These are phyloP conservation scores for Dicyrtoma fusca DNA, from an alignment of 2,888 invertebrate genomes.

Conservation along the genomic window DNA sequence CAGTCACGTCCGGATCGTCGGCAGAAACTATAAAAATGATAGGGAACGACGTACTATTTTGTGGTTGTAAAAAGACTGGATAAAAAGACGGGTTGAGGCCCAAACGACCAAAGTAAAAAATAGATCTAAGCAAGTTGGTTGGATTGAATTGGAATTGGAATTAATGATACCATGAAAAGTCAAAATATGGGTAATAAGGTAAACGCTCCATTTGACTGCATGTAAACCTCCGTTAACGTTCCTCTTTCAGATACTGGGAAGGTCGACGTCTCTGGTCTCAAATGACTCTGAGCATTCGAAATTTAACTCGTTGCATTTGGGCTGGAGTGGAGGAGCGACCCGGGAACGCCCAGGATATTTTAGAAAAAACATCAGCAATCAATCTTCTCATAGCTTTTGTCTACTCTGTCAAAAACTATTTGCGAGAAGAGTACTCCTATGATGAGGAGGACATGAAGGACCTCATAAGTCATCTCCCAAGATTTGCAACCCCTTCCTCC, in stretches of 20 bases:
- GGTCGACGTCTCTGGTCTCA: constrained; percentile 47
- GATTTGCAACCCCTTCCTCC: constrained; percentile 50
- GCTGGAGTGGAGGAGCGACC: constrained; percentile 45
- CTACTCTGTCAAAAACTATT: constrained; percentile 46
- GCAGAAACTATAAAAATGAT: too few species aligned
- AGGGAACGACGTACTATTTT: too few species aligned
- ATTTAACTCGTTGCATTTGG: constrained; percentile 48
- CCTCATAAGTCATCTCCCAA: constrained; percentile 48
- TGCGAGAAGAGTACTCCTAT: constrained; percentile 50
- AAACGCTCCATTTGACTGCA: too few species aligned
- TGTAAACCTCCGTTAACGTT: too few species aligned
- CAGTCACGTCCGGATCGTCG: too few species aligned
- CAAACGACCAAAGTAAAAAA: too few species aligned
- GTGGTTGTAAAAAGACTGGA: too few species aligned
- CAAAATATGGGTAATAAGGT: too few species aligned
- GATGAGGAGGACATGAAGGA: constrained; percentile 49
- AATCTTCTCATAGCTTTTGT: constrained; percentile 49
- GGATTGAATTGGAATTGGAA: too few species aligned
- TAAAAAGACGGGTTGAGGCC: too few species aligned
- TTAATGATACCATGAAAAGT: too few species aligned
- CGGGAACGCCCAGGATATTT: constrained; percentile 36
- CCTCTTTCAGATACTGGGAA: constrained; percentile 47
- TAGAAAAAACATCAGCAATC: constrained; percentile 49
- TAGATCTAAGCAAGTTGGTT: too few species aligned
- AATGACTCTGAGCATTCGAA: constrained; percentile 47